Evolutionary conservation across 2,888 invertebrate species (phyloP).

Genomic region (Octonoba sinensis): DNA sequence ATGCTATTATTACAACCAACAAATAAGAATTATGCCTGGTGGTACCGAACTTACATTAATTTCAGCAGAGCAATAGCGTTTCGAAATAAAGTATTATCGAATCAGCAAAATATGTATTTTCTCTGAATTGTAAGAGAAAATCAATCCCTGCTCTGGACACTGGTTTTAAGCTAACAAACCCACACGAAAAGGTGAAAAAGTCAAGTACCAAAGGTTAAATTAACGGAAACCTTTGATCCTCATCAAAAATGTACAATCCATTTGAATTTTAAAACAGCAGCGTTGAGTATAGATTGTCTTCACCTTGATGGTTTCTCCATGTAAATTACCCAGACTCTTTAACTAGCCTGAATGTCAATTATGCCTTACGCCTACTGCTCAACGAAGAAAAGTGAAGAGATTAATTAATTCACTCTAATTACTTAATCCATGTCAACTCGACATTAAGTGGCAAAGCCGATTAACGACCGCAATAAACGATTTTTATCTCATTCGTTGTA

Average conservation of each 20-base stretch:
- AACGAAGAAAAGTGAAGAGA: slow-evolving; percentile 50
- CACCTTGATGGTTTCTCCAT: slow-evolving; percentile 53
- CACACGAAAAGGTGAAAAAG: too few species aligned
- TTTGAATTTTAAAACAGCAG: slow-evolving; percentile 28
- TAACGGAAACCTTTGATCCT: slow-evolving; percentile 17
- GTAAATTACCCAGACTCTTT: slow-evolving; percentile 35
- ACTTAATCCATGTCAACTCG: slow-evolving; percentile 54
- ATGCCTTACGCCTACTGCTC: slow-evolving; percentile 41
- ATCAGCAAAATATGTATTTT: too few species aligned
- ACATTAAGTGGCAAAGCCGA: slow-evolving; percentile 38
- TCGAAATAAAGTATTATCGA: too few species aligned
- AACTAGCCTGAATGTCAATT: slow-evolving; percentile 31
- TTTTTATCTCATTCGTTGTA: slow-evolving; percentile 52
- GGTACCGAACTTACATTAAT: too few species aligned
- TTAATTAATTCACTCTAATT: slow-evolving; percentile 56
- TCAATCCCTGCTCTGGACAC: too few species aligned
- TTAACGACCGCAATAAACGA: slow-evolving; percentile 43
- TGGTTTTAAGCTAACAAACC: too few species aligned
- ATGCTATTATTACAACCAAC: too few species aligned
- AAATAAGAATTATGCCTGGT: too few species aligned
- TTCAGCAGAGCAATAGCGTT: too few species aligned
- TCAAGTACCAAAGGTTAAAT: slow-evolving; percentile 1
- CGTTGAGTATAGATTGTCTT: slow-evolving; percentile 24
- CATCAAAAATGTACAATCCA: slow-evolving; percentile 34
- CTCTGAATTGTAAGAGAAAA: too few species aligned